phyloP scores from a whole-genome alignment of 2,888 invertebrate genomes.

The Tiphia femorata region DNA sequence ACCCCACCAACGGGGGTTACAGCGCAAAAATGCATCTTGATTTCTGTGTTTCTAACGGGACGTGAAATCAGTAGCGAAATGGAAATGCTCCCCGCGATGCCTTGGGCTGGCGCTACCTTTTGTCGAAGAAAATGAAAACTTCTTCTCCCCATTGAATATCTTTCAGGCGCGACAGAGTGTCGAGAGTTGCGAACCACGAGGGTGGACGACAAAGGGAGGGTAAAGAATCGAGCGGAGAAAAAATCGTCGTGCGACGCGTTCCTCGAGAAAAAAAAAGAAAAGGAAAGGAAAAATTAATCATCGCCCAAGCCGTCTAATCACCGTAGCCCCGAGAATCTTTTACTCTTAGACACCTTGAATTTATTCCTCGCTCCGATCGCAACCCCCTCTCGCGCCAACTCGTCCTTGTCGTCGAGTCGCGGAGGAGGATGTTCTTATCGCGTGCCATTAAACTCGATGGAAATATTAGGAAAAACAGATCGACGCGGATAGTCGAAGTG shows the following conservation, averaged over 20 bases:
- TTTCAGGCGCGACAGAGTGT: conserved; percentile 13
- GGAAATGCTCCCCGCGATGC: conserved; percentile 38
- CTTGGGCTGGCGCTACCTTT: conserved; percentile 36
- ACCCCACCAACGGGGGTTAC: conserved; percentile 5
- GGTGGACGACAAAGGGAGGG: not conserved
- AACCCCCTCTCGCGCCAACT: too few species aligned
- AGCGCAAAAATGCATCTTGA: conserved; percentile 40
- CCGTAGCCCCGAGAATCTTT: too few species aligned
- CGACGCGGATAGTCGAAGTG: not conserved
- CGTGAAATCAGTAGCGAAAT: conserved; percentile 47
- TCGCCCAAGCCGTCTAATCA: too few species aligned
- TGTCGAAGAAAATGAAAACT: conserved; percentile 45
- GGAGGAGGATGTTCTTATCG: too few species aligned
- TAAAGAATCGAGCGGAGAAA: not conserved
- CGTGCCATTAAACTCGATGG: not conserved
- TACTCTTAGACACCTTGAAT: too few species aligned
- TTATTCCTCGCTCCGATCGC: too few species aligned
- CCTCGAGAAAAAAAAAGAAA: too few species aligned
- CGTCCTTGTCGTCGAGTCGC: too few species aligned
- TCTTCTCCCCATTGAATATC: conserved; percentile 44
- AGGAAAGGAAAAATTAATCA: too few species aligned
- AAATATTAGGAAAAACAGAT: not conserved
- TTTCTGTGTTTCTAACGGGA: conserved; percentile 43
- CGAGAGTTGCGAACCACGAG: not conserved
- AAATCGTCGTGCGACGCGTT: too few species aligned